Evolutionary conservation across 2,113 vertebrate species (phyloP), one percentile per base, ranked within the genome.

Genomic region (Phylloscopus trochiloides): DNA sequence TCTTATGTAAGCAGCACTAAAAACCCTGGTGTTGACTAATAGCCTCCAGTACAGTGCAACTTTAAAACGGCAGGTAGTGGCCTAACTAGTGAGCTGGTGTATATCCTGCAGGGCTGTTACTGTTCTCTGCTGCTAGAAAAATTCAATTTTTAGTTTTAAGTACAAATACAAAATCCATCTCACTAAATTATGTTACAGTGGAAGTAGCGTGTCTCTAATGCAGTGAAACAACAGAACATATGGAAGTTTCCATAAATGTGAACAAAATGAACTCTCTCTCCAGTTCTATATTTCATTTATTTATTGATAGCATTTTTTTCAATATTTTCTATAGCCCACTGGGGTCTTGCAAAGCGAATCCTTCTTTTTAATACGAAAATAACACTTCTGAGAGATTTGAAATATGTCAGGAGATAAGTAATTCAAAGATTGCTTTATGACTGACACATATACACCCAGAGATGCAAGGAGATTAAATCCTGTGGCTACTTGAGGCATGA

Each of bases 301-400:
- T 94, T 93, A 94, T 76, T 26, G 3, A 74, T 18, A 63, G 26
- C 42, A 55, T 1, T 38, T 88, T 74, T 83, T 94, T 20, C 52
- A 87, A 17, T 67, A 89, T 58, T 48, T 92, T 86, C 67, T 57
- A 7, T 29, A 83, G 73, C 43, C 43, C 18, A 19, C 25, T 50
- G 42, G 25, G 68, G 32, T 63, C 63, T 66, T 82, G 43, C 52
- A 79, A 96, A 79, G 80, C 66, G 79, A 96, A 81, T 95, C 50
- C 28, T 83, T 90, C 85, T 87, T 95, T 96, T 95, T 75, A 94
- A 95, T 9, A 92, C 73, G 86, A 95, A 96, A 97, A 92, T 70
- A 94, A 86, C 57, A 79, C 81, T 94, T 93, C 70, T 36, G 58
- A 94, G 86, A 82, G 47, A 82, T 96, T 34, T 95, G 86, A 97